Evolutionary conservation across 2,113 vertebrate species (phyloP).

Genomic region (Dascyllus trimaculatus): DNA sequence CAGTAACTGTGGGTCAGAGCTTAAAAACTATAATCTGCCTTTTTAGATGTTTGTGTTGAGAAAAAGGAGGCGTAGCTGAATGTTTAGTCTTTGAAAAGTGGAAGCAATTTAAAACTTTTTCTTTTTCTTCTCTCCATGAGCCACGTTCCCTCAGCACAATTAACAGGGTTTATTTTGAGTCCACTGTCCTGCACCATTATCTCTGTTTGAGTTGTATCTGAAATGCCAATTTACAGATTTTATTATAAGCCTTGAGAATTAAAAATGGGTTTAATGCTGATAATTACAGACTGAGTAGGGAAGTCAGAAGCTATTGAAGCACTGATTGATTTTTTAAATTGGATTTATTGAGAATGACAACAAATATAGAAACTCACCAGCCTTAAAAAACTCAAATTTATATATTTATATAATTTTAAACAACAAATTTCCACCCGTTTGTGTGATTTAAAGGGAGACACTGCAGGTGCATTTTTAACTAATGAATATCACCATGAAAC

Average conservation of each 20-base stretch:
- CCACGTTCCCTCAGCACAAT: not conserved
- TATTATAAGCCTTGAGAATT: too few species aligned
- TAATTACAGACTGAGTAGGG: not conserved
- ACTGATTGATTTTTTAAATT: not conserved
- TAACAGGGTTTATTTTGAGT: not conserved
- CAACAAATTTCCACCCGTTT: not conserved
- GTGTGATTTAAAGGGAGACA: not conserved
- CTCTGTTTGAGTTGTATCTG: not conserved
- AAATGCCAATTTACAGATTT: not conserved
- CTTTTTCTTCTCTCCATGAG: not conserved
- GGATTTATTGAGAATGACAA: not conserved
- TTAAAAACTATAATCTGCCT: constrained; percentile 2
- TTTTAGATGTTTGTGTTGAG: constrained; percentile 10
- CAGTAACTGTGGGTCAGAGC: constrained; percentile 1
- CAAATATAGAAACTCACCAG: not conserved
- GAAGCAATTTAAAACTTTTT: not conserved
- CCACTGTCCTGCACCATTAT: not conserved
- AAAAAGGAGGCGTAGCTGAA: not conserved
- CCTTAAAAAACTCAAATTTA: not conserved
- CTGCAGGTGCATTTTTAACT: too few species aligned
- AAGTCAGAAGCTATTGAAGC: not conserved
- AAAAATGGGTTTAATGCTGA: not conserved
- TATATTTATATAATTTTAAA: too few species aligned
- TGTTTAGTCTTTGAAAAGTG: constrained; percentile 21
- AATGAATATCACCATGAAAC: too few species aligned